Evolutionary conservation across 1,140 invertebrate genomes (phyloP).

Genomic region (Rhagoletis zephyria): DNA sequence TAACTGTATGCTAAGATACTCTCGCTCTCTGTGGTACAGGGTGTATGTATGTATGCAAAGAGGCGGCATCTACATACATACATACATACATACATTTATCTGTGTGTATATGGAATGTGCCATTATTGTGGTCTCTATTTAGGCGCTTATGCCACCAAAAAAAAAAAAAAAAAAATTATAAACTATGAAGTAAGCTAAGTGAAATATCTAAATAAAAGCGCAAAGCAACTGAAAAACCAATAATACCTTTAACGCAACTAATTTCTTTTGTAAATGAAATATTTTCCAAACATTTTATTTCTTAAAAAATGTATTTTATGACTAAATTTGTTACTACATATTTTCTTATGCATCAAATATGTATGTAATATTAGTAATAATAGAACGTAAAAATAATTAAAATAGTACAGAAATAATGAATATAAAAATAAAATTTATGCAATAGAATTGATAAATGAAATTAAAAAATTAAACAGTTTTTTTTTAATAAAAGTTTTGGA

Average conservation of each 20-base stretch:
- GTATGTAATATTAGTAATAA: constrained; percentile 9
- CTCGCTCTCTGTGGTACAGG: too few relatives aligned
- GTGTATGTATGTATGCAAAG: too few relatives aligned
- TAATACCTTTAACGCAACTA: not conserved
- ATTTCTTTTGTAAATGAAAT: constrained; percentile 43
- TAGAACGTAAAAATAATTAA: constrained; percentile 12
- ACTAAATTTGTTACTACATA: constrained; percentile 40
- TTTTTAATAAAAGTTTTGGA: too few relatives aligned
- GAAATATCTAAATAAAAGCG: too few relatives aligned
- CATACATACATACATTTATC: not conserved
- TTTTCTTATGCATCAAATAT: constrained; percentile 35
- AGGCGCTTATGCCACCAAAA: not conserved
- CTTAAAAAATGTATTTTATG: constrained; percentile 35
- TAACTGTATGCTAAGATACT: too few relatives aligned
- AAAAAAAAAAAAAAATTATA: too few relatives aligned
- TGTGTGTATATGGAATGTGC: not conserved
- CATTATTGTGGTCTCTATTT: not conserved
- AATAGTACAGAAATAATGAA: not conserved
- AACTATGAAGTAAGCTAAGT: too few relatives aligned
- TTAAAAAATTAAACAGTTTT: not conserved
- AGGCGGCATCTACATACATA: too few relatives aligned
- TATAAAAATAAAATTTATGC: constrained; percentile 21
- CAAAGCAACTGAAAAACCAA: not conserved
- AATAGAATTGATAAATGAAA: constrained; percentile 47
- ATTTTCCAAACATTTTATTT: constrained; percentile 35